Conservation (phyloP, 2,113 vertebrate species). For the Leptodactylus fuscus region DNA sequence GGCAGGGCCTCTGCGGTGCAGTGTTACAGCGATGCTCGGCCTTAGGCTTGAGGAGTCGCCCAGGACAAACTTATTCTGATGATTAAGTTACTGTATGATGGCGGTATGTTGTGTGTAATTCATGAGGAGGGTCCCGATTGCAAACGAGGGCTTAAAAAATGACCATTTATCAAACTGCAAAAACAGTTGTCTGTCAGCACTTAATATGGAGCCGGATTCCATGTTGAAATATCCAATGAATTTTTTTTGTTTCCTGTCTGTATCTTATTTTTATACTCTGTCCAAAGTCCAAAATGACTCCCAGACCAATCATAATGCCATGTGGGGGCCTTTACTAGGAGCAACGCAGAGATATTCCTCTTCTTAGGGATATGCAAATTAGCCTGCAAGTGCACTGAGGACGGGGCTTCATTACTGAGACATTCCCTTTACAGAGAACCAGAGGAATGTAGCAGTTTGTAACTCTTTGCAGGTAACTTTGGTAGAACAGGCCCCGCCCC, state of each 20-base stretch:
- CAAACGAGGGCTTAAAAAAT: background rate
- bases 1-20: conserved; percentile 72
- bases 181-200: conserved; percentile 7
- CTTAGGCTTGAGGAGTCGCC: conserved; percentile 68
- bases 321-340: no score
- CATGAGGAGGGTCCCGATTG: background rate
- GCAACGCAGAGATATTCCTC: no score
- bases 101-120: conserved; percentile 65
- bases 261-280: background rate
- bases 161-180: background rate
- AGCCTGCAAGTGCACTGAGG: no score
- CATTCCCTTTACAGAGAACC: no score
- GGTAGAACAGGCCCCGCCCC: no score
- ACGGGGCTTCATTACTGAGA: no score
- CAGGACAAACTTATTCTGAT: conserved; percentile 58
- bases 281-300: no score
- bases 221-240: background rate
- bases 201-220: background rate
- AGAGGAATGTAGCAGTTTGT: no score
- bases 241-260: no score
- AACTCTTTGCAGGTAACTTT: no score
- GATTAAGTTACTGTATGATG: conserved; percentile 43
- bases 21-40: conserved; percentile 62
- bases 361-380: no score
- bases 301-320: no score